Base-by-base conservation (phyloP, 1,140 invertebrate species). In the Andricus grossulariae region DNA sequence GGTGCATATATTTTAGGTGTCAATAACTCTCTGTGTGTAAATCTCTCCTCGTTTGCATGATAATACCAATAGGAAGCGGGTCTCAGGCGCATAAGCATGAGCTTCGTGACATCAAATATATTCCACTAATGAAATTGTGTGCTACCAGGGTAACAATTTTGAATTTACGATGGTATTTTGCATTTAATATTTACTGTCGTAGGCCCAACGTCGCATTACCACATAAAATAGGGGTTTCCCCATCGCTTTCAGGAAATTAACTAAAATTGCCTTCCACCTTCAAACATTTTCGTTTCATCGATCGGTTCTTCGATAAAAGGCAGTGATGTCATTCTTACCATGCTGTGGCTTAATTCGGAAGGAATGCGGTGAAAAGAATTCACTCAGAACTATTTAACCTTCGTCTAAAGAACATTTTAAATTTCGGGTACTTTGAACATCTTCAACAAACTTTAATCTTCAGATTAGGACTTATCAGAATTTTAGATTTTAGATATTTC, bases 1-100 rank as follows among this genome's bases (percentile, higher is more conserved):
- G 60, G 60, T 66, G 60, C 25, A 66, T 66, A 16, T 66, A 66
- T 66, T 66, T 66, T 66, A 21, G 39, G 60, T 66, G 60, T 66
- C 60, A 39, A 66, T 66, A 66, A 66, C 25, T 39, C 10, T 11
- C 25, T 66, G 32, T 32, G 16, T 60, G 19, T 60, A 60, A 60
- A 32, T 66, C 60, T 66, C 32, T 16, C 60, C 60, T 66, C 60
- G 25, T 66, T 66, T 66, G 60, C 60, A 66, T 66, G 39, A 66
- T 66, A 66, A 66, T 66, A 32, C 39, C 6, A 45, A 66, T 25
- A 66, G 60, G 60, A 66, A 66, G 60, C 60, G 15, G 12, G 32
- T 66, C 60, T 66, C 25, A 66, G 32, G 45, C n/a, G 57, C 57
- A 57, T 57, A 12, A 60, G 13, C 57, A 60, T 60, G 32, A 66